Evolutionary conservation across 2,888 invertebrate species (phyloP).

Genomic region (Terebella lapidaria): DNA sequence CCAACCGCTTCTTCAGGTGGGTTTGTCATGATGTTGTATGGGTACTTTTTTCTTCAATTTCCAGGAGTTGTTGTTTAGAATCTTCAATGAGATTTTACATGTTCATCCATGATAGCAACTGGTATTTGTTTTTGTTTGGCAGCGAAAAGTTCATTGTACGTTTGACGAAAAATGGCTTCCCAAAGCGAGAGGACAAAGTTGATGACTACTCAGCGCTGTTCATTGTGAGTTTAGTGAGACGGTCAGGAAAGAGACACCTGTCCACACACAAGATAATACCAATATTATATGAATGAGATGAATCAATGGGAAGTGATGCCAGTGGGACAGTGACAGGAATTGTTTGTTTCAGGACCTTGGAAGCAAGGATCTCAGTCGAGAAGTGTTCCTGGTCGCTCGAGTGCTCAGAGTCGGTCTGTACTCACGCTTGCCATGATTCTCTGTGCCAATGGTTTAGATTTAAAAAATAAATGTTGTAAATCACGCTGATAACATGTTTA

Average conservation of each 20-base stretch:
- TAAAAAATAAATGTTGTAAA: neutral
- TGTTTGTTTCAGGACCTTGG: slow-evolving; percentile 66
- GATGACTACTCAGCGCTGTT: slow-evolving; percentile 86
- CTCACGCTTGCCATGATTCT: neutral
- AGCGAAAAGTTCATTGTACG: slow-evolving; percentile 83
- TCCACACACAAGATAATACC: neutral
- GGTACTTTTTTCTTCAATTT: too few relatives aligned
- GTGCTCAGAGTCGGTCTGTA: slow-evolving; percentile 75
- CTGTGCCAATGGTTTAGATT: neutral
- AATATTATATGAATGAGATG: neutral
- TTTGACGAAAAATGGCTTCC: slow-evolving; percentile 84
- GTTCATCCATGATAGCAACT: neutral
- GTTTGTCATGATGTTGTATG: too few relatives aligned
- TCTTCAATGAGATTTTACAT: neutral
- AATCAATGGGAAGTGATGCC: neutral
- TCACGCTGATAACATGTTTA: neutral
- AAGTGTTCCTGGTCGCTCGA: slow-evolving; percentile 83
- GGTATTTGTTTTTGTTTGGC: slow-evolving; percentile 27
- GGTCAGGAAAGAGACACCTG: too few relatives aligned
- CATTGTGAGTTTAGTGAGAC: slow-evolving; percentile 63
- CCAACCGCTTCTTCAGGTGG: slow-evolving; percentile 69
- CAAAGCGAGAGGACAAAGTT: slow-evolving; percentile 79
- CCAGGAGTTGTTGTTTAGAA: too few relatives aligned
- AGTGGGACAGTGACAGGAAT: neutral
- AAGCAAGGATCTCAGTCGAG: slow-evolving; percentile 75